Conservation (phyloP, 92 coral and sea anemone species). For the Isaurus tuberculatus region DNA sequence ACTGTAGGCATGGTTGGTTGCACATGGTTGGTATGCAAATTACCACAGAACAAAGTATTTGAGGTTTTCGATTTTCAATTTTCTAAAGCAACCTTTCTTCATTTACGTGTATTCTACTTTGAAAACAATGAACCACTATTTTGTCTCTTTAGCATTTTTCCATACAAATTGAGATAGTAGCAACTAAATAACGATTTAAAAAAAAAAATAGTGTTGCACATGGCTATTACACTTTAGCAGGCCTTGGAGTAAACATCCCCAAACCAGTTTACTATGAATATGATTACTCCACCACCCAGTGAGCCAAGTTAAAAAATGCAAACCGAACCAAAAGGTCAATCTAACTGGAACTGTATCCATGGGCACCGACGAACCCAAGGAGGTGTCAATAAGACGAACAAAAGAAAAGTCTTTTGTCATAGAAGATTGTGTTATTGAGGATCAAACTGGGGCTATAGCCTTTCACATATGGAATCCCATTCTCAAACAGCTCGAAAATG, state of each 20-base stretch:
- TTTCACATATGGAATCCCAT: conserved; percentile 64
- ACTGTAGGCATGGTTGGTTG: conserved; percentile 7
- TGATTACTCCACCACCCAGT: conserved; percentile 23
- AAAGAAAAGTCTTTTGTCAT: conserved; percentile 55
- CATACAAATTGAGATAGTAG: conserved; percentile 19
- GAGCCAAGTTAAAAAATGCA: conserved; percentile 35
- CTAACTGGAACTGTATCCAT: conserved; percentile 57
- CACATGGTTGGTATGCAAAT: conserved; percentile 15
- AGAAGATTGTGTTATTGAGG: conserved; percentile 76
- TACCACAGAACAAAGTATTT: conserved; percentile 26
- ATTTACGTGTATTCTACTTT: conserved; percentile 12
- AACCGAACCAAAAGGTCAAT: conserved; percentile 74
- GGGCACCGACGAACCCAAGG: conserved; percentile 62
- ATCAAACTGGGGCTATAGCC: conserved; percentile 65
- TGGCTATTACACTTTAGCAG: conserved; percentile 19
- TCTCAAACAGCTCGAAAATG: conserved; percentile 49
- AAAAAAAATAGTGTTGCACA: conserved; percentile 14
- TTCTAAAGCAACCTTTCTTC: conserved; percentile 14
- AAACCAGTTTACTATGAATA: conserved; percentile 35
- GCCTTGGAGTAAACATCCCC: conserved; percentile 23
- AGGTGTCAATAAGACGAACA: conserved; percentile 51
- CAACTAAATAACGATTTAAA: conserved; percentile 15
- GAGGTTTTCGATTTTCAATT: conserved; percentile 15
- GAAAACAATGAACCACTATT: conserved; percentile 33
- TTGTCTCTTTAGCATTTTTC: conserved; percentile 22